Conservation (phyloP, 2,888 invertebrate species). For the Pyrgus malvae region DNA sequence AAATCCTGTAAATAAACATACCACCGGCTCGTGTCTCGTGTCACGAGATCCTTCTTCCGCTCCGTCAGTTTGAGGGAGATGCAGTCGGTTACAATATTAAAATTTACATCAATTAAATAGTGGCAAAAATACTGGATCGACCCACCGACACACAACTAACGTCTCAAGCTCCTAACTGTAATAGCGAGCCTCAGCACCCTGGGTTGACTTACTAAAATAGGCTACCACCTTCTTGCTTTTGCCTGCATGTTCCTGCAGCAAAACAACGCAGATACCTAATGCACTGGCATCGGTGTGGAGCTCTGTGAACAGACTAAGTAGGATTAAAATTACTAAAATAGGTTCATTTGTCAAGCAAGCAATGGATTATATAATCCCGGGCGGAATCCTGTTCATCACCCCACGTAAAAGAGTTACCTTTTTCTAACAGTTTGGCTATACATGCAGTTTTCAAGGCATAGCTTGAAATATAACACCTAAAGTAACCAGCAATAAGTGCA, state of each 20-base stretch:
- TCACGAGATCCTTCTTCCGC: conserved; percentile 38
- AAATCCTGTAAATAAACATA: conserved; percentile 40
- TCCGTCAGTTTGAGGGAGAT: conserved; percentile 39
- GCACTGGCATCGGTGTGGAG: background rate
- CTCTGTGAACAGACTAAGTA: too few species aligned
- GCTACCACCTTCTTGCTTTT: background rate
- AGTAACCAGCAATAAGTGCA: background rate
- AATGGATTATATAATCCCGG: background rate
- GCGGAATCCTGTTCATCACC: background rate
- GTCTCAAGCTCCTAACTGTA: background rate
- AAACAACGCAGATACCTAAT: background rate
- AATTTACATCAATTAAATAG: conserved; percentile 32
- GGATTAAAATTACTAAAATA: too few species aligned
- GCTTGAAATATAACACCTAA: background rate
- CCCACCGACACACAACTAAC: conserved; percentile 30
- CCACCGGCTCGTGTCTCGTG: conserved; percentile 40
- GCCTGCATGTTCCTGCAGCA: background rate
- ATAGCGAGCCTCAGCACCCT: background rate
- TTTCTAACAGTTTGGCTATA: background rate
- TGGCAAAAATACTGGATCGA: conserved; percentile 39
- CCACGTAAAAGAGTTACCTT: background rate
- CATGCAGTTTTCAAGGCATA: background rate
- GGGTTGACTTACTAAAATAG: background rate
- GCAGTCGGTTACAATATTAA: conserved; percentile 35
- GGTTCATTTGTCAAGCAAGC: background rate